These are phyloP conservation scores for Psammodynastes pulverulentus DNA, from an alignment of 2,113 vertebrate genomes.

Conservation along the genomic window DNA sequence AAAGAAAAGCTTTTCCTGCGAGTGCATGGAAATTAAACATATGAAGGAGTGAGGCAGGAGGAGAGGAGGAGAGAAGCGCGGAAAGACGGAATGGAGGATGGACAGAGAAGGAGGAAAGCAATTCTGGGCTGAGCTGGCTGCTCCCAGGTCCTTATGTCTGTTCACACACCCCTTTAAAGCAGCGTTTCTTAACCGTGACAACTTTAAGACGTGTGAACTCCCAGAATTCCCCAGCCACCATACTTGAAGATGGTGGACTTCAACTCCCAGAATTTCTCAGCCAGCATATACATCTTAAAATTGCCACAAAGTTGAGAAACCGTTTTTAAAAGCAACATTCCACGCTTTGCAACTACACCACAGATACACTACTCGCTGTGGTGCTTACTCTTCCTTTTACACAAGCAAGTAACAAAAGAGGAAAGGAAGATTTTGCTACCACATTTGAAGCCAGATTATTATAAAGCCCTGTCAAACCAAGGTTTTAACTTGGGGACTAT, in stretches of 20 bases:
- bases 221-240: not conserved
- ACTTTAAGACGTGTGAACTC: not conserved
- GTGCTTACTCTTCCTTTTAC: not conserved
- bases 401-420: not conserved
- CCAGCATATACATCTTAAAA: not conserved
- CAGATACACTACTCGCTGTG: too few species aligned
- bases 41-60: slow-evolving; percentile 57
- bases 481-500: not conserved
- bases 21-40: slow-evolving; percentile 75
- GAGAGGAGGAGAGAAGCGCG: slow-evolving; percentile 15
- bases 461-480: not conserved
- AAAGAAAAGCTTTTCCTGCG: slow-evolving; percentile 89
- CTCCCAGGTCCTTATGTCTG: not conserved
- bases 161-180: not conserved
- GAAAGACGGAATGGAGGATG: not conserved
- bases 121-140: not conserved
- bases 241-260: not conserved
- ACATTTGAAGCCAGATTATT: not conserved
- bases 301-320: not conserved
- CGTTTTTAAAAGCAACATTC: not conserved
- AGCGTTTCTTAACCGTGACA: not conserved
- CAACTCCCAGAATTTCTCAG: not conserved
- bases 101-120: not conserved
- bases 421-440: not conserved
- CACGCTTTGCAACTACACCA: too few species aligned